phyloP scores from a whole-genome alignment of 2,888 invertebrate genomes.

The Hylaea fasciaria region DNA sequence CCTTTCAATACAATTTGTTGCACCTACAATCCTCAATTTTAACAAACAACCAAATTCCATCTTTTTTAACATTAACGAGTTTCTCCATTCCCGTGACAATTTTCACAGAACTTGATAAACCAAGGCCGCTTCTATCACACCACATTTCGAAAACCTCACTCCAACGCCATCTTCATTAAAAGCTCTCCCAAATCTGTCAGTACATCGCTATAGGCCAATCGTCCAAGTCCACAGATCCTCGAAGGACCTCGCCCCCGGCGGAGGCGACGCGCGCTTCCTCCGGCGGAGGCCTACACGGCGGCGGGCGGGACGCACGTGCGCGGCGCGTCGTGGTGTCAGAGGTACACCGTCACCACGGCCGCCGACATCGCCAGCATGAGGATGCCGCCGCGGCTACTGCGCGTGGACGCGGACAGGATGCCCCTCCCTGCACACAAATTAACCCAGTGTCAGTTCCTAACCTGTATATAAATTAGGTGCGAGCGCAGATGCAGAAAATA shows the following conservation, averaged over 20 bases:
- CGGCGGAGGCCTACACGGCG: constrained; percentile 30
- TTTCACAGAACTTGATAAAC: neutral
- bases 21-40: too few species aligned
- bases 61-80: too few species aligned
- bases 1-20: neutral
- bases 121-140: constrained; percentile 1
- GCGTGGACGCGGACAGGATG: constrained; percentile 63
- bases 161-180: neutral
- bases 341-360: constrained; percentile 57
- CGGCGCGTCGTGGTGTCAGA: constrained; percentile 60
- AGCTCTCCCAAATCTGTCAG: neutral
- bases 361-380: constrained; percentile 60
- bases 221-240: neutral
- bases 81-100: neutral
- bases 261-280: neutral
- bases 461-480: too few species aligned
- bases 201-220: neutral
- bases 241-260: too few species aligned
- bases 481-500: too few species aligned
- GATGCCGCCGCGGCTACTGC: constrained; percentile 55
- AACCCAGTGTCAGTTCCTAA: neutral
- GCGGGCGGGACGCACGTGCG: constrained; percentile 45
- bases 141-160: neutral
- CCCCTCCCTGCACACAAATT: constrained; percentile 64
- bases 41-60: neutral